Base-by-base conservation (phyloP, 2,113 vertebrate species). In the Elanus axillaris region DNA sequence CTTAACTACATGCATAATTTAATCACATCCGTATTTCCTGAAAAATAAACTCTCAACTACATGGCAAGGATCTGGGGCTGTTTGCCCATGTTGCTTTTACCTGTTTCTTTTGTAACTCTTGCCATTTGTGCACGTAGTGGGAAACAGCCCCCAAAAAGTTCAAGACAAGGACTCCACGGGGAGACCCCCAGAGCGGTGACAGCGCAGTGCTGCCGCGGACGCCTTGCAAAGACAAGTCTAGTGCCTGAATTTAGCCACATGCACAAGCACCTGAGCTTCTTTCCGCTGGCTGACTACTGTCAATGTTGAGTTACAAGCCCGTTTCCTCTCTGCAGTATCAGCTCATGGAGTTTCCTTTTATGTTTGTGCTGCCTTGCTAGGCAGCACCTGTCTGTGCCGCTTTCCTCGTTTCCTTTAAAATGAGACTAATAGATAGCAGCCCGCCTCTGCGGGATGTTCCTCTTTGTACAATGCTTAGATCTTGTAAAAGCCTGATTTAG, bases 371-470 rank as follows among this genome's bases (percentile, higher is more conserved):
- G 91, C 74, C 80, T 93, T 93, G 72, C 79, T 71, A 71, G 68
- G 79, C 80, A 94, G 83, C 79, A 93, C 96, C 95, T 93, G 77
- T 48, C 86, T 88, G 62, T 58, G 77, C 79, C 0, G 22, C 74
- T 62, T 78, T 58, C 79, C 86, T 95, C 47, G 6, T 88, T 93
- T 91, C 89, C 91, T 95, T 87, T 69, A 76, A 73, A 90, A 94
- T 14, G 69, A 80, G 42, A 73, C 59, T 96, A 95, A 93, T 94
- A 88, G 94, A 91, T 81, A 93, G 80, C 95, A 96, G 91, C 62
- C 93, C 74, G 87, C 91, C 77, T 83, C 84, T 31, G 59, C 59
- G 34, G 94, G 77, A 85, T 1, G 0, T 53, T 72, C 91, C 71
- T 74, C 94, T 92, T 81, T 79, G 53, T 74, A 43, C 62, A 59